Percentiles rank a stretch among this genome's conserved stretches.
phyloP scores from a whole-genome alignment of 1,140 invertebrate genomes.

The Bombus impatiens region DNA sequence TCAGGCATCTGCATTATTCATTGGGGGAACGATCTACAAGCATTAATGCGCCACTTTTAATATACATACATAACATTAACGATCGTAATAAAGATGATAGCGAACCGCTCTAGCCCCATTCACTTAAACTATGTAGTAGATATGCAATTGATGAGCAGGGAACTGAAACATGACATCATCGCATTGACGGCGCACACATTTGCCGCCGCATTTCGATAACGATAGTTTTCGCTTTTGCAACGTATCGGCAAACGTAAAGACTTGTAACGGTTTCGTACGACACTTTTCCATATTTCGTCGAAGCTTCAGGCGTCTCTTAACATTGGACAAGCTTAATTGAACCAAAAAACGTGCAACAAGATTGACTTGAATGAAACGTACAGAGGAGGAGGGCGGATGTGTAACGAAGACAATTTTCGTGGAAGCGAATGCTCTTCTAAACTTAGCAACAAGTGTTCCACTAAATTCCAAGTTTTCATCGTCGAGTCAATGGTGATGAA shows the following conservation, averaged over 20 bases:
- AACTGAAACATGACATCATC: not conserved
- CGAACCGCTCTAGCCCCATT: not conserved
- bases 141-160: not conserved
- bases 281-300: too few species aligned
- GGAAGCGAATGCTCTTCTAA: slow-evolving; percentile 7
- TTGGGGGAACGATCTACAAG: not conserved
- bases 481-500: not conserved
- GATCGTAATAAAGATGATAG: not conserved
- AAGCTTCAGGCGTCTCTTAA: too few species aligned
- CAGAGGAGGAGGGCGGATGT: not conserved
- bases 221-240: not conserved
- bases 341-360: too few species aligned
- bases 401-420: not conserved
- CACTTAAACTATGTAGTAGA: not conserved
- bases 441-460: slow-evolving; percentile 8
- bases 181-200: not conserved
- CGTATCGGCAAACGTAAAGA: too few species aligned
- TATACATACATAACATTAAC: slow-evolving; percentile 25
- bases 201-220: not conserved
- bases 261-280: too few species aligned
- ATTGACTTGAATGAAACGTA: too few species aligned
- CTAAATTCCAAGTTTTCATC: not conserved
- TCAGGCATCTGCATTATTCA: slow-evolving; percentile 28
- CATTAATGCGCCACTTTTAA: not conserved
- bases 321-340: too few species aligned